These are phyloP conservation scores for Pandion haliaetus DNA, from an alignment of 2,113 vertebrate genomes.

Conservation along the genomic window DNA sequence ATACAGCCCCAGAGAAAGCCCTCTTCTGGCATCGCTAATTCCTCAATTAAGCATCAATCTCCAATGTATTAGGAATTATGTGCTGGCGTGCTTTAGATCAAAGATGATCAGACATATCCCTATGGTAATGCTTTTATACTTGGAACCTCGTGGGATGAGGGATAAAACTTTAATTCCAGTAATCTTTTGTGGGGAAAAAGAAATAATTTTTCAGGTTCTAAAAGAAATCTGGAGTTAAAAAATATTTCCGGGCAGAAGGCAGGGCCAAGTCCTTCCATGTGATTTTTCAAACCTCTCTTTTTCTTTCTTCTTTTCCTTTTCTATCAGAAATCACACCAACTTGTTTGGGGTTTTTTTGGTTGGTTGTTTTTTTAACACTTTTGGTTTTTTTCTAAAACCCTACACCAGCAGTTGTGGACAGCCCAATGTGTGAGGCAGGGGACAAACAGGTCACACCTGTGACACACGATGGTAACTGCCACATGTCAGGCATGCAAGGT, in stretches of 20 bases:
- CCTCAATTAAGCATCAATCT: background rate
- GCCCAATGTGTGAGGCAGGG: rapidly evolving
- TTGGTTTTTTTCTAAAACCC: background rate
- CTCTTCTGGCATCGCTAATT: background rate
- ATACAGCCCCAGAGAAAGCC: background rate
- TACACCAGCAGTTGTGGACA: background rate
- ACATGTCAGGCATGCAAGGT: rapidly evolving
- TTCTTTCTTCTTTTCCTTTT: background rate
- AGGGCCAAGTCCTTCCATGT: background rate
- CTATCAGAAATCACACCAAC: background rate
- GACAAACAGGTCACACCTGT: background rate
- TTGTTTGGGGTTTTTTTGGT: background rate
- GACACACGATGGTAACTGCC: background rate
- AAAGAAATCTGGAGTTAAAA: background rate
- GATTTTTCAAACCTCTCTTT: background rate
- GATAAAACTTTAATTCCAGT: background rate
- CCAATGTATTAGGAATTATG: background rate
- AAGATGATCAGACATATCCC: background rate
- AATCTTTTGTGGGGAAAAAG: background rate
- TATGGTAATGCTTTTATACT: background rate
- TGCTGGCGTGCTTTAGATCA: background rate
- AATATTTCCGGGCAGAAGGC: background rate
- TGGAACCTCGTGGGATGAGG: background rate
- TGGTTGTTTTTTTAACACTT: background rate
- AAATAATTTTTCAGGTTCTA: background rate